Percentiles rank a stretch among this genome's conserved stretches.
phyloP scores from a whole-genome alignment of 2,888 invertebrate species.

The Eristalinus sepulchralis region DNA sequence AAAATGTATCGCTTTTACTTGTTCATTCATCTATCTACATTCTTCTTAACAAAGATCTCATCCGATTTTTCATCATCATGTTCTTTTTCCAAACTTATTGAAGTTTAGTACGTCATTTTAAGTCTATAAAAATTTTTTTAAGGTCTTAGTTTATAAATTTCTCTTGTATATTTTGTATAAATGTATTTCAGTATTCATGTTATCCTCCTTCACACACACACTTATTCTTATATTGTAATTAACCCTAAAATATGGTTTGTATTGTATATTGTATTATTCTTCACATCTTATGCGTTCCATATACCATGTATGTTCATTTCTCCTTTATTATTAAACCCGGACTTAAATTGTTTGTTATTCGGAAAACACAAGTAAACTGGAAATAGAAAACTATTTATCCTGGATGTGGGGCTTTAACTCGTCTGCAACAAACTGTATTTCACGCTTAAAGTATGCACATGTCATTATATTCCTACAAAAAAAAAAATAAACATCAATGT shows the following conservation, averaged over 20 bases:
- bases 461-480: slow-evolving; percentile 44
- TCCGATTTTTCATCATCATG: too few relatives aligned
- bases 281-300: slow-evolving; percentile 41
- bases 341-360: slow-evolving; percentile 25
- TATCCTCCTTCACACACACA: not conserved
- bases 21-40: too few relatives aligned
- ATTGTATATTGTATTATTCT: slow-evolving; percentile 2
- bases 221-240: slow-evolving; percentile 22
- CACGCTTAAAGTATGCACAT: slow-evolving; percentile 59
- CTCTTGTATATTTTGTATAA: not conserved
- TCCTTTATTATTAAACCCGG: not conserved
- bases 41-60: too few relatives aligned
- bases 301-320: slow-evolving; percentile 3
- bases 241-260: slow-evolving; percentile 13
- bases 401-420: slow-evolving; percentile 59
- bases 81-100: too few relatives aligned
- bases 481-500: slow-evolving; percentile 20
- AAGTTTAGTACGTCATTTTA: too few relatives aligned
- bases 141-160: too few relatives aligned
- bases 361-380: slow-evolving; percentile 61
- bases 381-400: slow-evolving; percentile 30
- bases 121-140: too few relatives aligned
- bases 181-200: not conserved
- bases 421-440: slow-evolving; percentile 40
- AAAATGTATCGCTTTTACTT: too few relatives aligned